Evolutionary conservation across 92 coral and sea anemone genomes (phyloP).

Genomic region (Anthopleura xanthogrammica): DNA sequence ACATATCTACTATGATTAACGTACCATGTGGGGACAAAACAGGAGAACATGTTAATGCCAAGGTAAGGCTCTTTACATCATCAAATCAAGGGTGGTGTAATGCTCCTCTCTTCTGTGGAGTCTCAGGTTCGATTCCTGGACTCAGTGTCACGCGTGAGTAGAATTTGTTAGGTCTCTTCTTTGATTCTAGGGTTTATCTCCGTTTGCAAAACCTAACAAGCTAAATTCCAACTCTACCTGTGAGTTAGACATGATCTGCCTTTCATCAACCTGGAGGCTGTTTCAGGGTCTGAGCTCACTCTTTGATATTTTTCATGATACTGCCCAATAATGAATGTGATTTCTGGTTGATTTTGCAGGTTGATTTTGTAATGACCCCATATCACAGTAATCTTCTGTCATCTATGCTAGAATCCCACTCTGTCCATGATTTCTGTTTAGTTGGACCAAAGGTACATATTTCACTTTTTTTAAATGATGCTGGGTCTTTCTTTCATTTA

Average conservation of each 20-base stretch:
- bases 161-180: background rate
- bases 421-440: slow-evolving; percentile 91
- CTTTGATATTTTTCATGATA: background rate
- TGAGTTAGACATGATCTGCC: too few species aligned
- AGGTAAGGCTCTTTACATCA: background rate
- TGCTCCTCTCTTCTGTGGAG: too few species aligned
- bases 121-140: too few species aligned
- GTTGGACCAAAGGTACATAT: slow-evolving; percentile 85
- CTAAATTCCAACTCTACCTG: too few species aligned
- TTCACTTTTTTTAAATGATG: background rate
- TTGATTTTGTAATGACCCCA: slow-evolving; percentile 83
- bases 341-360: slow-evolving; percentile 1
- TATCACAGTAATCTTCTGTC: slow-evolving; percentile 82
- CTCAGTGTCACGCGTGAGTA: too few species aligned
- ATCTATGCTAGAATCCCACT: slow-evolving; percentile 87
- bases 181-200: too few species aligned
- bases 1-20: slow-evolving; percentile 29
- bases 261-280: too few species aligned
- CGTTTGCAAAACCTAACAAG: too few species aligned
- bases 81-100: too few species aligned
- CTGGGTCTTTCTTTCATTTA: background rate
- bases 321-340: background rate
- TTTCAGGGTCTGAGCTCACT: background rate
- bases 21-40: slow-evolving; percentile 53
- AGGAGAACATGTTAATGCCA: background rate